These are phyloP conservation scores for Diphyllodes magnificus DNA, from an alignment of 2,113 vertebrate species.

Conservation along the genomic window DNA sequence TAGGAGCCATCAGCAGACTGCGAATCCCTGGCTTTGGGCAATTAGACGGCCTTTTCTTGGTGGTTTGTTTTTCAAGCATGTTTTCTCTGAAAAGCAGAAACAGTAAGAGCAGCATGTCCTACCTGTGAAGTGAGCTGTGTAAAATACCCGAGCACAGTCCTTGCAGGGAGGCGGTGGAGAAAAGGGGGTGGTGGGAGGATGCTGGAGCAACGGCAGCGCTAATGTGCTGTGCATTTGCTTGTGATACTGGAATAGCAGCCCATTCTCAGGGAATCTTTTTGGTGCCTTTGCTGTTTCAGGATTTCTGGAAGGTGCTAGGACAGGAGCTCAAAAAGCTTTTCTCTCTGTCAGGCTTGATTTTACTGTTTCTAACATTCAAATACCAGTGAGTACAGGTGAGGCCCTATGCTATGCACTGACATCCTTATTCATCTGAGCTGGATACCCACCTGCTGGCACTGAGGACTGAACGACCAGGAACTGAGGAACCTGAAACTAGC, in stretches of 20 bases:
- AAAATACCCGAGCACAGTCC: not conserved
- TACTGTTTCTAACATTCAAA: not conserved
- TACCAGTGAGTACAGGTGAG: not conserved
- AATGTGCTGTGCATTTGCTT: not conserved
- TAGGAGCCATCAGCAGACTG: not conserved
- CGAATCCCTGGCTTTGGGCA: not conserved
- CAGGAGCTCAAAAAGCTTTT: not conserved
- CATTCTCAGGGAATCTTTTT: not conserved
- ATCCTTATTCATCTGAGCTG: not conserved
- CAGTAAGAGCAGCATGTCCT: not conserved
- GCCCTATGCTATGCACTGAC: not conserved
- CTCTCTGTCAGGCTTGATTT: not conserved
- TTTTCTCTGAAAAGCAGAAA: not conserved
- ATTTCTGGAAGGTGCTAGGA: not conserved
- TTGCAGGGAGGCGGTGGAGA: not conserved
- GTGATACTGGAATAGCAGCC: not conserved
- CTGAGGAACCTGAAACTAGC: not conserved
- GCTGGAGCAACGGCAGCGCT: not conserved
- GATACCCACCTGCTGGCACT: not conserved
- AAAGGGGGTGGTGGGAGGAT: not conserved
- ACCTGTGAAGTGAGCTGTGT: slow-evolving; percentile 37
- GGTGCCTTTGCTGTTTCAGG: not conserved
- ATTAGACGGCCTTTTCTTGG: not conserved
- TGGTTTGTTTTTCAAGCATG: not conserved
- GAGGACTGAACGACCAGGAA: not conserved